A percentile compares a stretch with the other conserved stretches of the same genome.
Conservation (phyloP, 1,140 invertebrate genomes). For the Gonioctena quinquepunctata region DNA sequence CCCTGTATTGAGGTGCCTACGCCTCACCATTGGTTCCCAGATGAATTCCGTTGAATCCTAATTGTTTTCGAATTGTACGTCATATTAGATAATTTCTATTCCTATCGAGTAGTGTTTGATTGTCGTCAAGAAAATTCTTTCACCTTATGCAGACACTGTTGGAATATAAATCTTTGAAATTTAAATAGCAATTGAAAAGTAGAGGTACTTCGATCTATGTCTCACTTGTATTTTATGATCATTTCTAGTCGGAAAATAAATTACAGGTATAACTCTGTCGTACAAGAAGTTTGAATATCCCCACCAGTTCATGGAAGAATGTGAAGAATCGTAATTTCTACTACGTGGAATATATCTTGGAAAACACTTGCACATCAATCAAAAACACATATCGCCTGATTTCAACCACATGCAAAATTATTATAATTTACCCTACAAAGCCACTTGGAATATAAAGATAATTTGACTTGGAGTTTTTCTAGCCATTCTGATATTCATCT, state of each 20-base stretch:
- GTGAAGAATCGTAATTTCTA: too few relatives aligned
- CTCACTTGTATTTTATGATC: conserved; percentile 1
- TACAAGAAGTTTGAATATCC: not conserved
- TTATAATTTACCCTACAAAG: too few relatives aligned
- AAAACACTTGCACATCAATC: too few relatives aligned
- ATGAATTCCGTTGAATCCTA: not conserved
- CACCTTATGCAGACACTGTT: conserved; percentile 9
- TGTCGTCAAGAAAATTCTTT: conserved; percentile 16
- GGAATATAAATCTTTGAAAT: conserved; percentile 15
- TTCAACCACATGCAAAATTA: too few relatives aligned
- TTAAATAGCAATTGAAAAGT: conserved; percentile 16
- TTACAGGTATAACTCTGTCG: not conserved
- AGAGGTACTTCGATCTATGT: conserved; percentile 6
- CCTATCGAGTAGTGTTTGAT: conserved; percentile 9
- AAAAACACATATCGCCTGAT: too few relatives aligned
- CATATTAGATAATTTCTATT: conserved; percentile 15
- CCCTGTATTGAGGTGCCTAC: not conserved
- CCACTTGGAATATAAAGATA: too few relatives aligned
- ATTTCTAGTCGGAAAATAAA: not conserved
- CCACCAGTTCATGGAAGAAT: too few relatives aligned
- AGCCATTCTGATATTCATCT: too few relatives aligned
- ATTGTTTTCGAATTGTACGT: conserved; percentile 10
- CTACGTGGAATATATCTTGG: too few relatives aligned
- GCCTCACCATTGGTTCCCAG: not conserved
- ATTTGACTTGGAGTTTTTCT: too few relatives aligned